Base-by-base conservation (phyloP, 2,797 vertebrate species). In the Chelon labrosus region DNA sequence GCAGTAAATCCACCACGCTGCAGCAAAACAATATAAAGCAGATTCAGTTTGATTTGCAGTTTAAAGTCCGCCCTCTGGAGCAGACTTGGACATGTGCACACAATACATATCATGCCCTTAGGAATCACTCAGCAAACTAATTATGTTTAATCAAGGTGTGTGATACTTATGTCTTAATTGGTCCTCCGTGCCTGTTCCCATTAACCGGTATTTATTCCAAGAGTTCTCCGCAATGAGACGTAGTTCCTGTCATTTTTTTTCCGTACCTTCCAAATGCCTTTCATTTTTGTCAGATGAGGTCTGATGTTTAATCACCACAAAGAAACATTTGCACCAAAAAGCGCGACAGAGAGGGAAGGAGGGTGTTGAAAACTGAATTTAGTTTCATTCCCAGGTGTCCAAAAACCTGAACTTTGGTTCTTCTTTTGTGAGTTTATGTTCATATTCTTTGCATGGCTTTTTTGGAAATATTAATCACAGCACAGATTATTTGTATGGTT, bases 401-500 rank as follows among this genome's bases (percentile, higher is more conserved):
- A 92, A 89, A 90, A 83, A 86, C 86, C 84, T 82, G 78, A 85
- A 79, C 44, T 76, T 93, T 86, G 84, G 69, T 92, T 92, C 69
- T 77, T 92, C 84, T 87, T 84, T 84, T 91, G 87, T 93, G 87
- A 90, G 73, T 89, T 92, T 91, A 71, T 93, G 89, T 94, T 92
- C 75, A 78, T 91, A 89, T 90, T 87, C 79, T 90, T 93, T 94
- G 93, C 93, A 94, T 94, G 94, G 88, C 80, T 51, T 93, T 94
- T 90, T 93, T 91, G 92, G 91, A 92, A 91, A 91, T 92, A 91
- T 92, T 94, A 93, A 92, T 92, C 91, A 93, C 92, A 94, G 92
- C 93, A 95, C 93, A 95, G 91, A 91, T 89, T 92, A 92, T 95
- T 95, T 95, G 94, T 95, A 95, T 94, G 91, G 90, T 94, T 95